Percentiles rank a stretch among this genome's conserved stretches.
Evolutionary conservation across 2,888 invertebrate genomes (phyloP).

Genomic region (Drosophila sordidula): DNA sequence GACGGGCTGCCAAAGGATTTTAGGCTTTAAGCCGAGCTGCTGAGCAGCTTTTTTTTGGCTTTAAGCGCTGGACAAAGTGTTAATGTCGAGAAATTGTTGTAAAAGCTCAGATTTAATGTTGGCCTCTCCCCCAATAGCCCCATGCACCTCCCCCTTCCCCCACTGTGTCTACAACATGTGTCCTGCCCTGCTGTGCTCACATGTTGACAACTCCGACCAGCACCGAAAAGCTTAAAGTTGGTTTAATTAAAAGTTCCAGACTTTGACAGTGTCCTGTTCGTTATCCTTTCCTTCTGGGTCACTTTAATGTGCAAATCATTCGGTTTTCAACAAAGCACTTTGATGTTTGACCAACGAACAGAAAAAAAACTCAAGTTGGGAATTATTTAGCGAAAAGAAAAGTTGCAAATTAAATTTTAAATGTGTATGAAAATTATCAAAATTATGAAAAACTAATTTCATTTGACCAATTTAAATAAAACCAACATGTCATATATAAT

Average conservation of each 20-base stretch:
- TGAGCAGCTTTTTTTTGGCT: slow-evolving; percentile 20
- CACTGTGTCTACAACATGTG: slow-evolving; percentile 28
- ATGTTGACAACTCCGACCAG: slow-evolving; percentile 55
- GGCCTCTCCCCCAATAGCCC: background rate
- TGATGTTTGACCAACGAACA: slow-evolving; percentile 14
- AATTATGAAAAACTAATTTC: too few species aligned
- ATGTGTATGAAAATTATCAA: too few species aligned
- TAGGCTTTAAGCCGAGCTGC: slow-evolving; percentile 57
- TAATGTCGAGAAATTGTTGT: slow-evolving; percentile 64
- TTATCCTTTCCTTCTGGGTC: slow-evolving; percentile 14
- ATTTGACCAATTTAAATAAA: too few species aligned
- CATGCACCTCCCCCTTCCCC: too few species aligned
- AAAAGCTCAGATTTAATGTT: slow-evolving; percentile 56
- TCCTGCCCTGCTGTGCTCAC: slow-evolving; percentile 32
- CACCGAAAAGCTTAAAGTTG: slow-evolving; percentile 72
- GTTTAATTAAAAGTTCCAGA: slow-evolving; percentile 68
- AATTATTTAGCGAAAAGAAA: slow-evolving; percentile 3
- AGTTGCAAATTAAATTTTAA: too few species aligned
- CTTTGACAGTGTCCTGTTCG: slow-evolving; percentile 21
- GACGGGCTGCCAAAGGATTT: slow-evolving; percentile 56
- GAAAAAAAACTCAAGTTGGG: background rate
- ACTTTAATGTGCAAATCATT: slow-evolving; percentile 7
- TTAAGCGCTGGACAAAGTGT: slow-evolving; percentile 55
- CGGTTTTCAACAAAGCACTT: slow-evolving; percentile 9
- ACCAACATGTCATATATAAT: too few species aligned